phyloP scores from a whole-genome alignment of 1,140 invertebrate species.

The Streblospio benedicti region DNA sequence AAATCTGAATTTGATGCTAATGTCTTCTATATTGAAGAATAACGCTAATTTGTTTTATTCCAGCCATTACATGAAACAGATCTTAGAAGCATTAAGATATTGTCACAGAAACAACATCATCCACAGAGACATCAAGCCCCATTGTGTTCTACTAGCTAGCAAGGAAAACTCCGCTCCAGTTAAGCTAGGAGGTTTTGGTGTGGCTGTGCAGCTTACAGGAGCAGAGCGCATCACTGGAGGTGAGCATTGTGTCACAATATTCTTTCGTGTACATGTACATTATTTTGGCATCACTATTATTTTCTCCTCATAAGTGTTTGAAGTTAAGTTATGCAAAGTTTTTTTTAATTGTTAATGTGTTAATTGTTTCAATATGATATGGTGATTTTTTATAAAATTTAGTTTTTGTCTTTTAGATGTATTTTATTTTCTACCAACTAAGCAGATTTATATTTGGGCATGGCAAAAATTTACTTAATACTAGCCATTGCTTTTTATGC shows the following conservation, averaged over 20 bases:
- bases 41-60: constrained; percentile 25
- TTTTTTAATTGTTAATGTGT: background rate
- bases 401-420: background rate
- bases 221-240: constrained; percentile 35
- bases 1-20: too few species aligned
- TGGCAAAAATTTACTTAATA: too few species aligned
- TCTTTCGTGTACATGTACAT: background rate
- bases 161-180: constrained; percentile 96
- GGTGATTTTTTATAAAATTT: background rate
- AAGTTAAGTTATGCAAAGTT: background rate
- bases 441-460: background rate
- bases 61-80: constrained; percentile 96
- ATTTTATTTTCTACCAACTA: background rate
- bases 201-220: constrained; percentile 71
- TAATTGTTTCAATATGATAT: background rate
- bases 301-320: background rate
- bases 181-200: constrained; percentile 94
- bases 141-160: constrained; percentile 85
- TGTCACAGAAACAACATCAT: constrained; percentile 96
- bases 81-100: constrained; percentile 85
- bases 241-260: constrained; percentile 18
- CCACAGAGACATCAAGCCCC: constrained; percentile 89
- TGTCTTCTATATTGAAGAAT: too few species aligned
- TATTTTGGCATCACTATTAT: background rate
- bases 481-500: too few species aligned